Base-by-base conservation (phyloP, 2,113 vertebrate species). In the Chaetodon auriga region DNA sequence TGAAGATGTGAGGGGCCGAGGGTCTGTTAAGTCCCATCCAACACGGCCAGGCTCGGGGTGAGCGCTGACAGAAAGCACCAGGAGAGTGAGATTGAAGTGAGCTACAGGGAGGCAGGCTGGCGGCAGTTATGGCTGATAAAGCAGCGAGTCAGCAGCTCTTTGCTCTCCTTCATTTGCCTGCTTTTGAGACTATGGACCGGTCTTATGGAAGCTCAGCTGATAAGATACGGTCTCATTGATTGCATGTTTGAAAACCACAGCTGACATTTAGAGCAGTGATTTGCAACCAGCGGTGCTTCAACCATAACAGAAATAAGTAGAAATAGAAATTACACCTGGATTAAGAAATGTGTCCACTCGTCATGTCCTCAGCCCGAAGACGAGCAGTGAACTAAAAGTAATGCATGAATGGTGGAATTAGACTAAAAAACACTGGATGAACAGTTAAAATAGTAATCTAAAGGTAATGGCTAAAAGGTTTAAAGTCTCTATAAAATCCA, bases 1-100 rank as follows among this genome's bases (percentile, higher is more conserved):
- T 88, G 85, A 92, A 91, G 91, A 90, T 88, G 84, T 85, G 83
- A 91, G 58, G 64, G 75, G 55, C 75, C 12, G 65, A 78, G 76
- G 63, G 68, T 68, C 88, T 86, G 87, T 84, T 80, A 76, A 83
- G 75, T 85, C 81, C 83, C 86, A 89, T 83, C 80, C 79, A 90
- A 71, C 76, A 82, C 74, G 83, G 79, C 63, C 30, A 77, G 75
- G 57, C 84, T 82, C 75, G 80, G 72, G 85, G 75, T 58, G 87
- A 84, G 63, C 78, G n/a, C 74, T 53, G 78, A 82, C 77, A 82
- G 76, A 70, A 57, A 65, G 73, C 72, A 82, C 69, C 63, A 62
- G 80, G 73, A 81, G 69, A 81, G 69, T 19, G 25, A 61, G 70
- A 85, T 78, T 91, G 86, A 93, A 90, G 86, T 85, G 74, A 89